These are phyloP conservation scores for Picathartes gymnocephalus DNA, from an alignment of 2,113 vertebrate species.

Conservation along the genomic window DNA sequence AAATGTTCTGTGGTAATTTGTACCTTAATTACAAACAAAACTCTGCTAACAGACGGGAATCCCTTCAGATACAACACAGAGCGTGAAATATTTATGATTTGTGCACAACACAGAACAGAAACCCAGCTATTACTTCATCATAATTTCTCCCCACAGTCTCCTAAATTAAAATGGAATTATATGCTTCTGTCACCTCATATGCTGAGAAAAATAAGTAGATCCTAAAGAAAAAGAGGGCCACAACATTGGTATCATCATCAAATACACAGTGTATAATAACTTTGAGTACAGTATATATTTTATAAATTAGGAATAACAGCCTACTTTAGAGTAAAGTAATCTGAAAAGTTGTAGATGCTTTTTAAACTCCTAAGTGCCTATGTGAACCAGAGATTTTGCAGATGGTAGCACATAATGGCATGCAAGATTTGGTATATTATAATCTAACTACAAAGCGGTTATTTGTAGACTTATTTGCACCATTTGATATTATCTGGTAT, in stretches of 20 bases:
- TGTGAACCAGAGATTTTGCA: background rate
- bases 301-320: background rate
- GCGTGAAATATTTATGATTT: slow-evolving; percentile 52
- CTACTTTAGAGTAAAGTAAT: background rate
- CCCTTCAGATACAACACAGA: slow-evolving; percentile 2
- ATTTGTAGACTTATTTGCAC: background rate
- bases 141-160: background rate
- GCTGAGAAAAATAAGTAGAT: background rate
- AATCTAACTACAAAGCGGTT: background rate
- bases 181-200: background rate
- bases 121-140: background rate
- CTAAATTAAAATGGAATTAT: slow-evolving; percentile 35
- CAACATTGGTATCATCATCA: background rate
- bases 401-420: background rate
- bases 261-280: background rate
- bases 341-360: background rate
- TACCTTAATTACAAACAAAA: slow-evolving; percentile 34
- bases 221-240: background rate
- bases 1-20: background rate
- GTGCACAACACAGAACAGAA: background rate
- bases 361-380: background rate
- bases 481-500: background rate
- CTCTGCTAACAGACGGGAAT: background rate
- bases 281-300: background rate
- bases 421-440: background rate